Evolutionary conservation across 2,797 vertebrate genomes (phyloP).

Genomic region (Hydrocynus forskahlii): DNA sequence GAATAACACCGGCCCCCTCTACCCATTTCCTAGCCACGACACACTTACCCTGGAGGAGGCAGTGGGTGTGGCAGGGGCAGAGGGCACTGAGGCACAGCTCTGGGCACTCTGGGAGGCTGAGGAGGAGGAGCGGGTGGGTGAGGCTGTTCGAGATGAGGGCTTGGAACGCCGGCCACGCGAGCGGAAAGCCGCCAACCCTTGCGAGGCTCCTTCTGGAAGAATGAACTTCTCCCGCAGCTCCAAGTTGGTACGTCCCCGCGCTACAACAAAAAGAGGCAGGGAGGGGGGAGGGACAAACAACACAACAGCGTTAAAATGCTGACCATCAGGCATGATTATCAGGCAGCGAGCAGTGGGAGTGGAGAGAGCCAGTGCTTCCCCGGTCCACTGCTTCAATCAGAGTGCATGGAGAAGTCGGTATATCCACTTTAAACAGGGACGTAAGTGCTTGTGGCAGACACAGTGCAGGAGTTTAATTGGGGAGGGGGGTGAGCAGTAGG

Average conservation of each 20-base stretch:
- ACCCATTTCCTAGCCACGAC: background rate
- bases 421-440: constrained; percentile 34
- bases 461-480: constrained; percentile 41
- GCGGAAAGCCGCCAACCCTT: constrained; percentile 93
- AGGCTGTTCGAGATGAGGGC: constrained; percentile 92
- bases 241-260: constrained; percentile 95
- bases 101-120: constrained; percentile 96
- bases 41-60: constrained; percentile 88
- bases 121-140: constrained; percentile 93
- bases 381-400: constrained; percentile 34
- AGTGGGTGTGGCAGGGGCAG: constrained; percentile 90
- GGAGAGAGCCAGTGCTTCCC: constrained; percentile 59
- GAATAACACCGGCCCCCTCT: background rate
- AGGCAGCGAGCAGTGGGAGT: constrained; percentile 71
- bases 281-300: background rate
- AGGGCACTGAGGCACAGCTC: constrained; percentile 91
- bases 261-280: constrained; percentile 67
- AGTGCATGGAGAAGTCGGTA: constrained; percentile 25
- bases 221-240: constrained; percentile 98
- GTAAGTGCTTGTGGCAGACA: constrained; percentile 41
- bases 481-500: constrained; percentile 40
- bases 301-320: background rate
- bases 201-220: constrained; percentile 91
- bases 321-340: constrained; percentile 57
- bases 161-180: constrained; percentile 93